Evolutionary conservation across 1,140 invertebrate species (phyloP).

Genomic region (Philopotamus ludificatus): DNA sequence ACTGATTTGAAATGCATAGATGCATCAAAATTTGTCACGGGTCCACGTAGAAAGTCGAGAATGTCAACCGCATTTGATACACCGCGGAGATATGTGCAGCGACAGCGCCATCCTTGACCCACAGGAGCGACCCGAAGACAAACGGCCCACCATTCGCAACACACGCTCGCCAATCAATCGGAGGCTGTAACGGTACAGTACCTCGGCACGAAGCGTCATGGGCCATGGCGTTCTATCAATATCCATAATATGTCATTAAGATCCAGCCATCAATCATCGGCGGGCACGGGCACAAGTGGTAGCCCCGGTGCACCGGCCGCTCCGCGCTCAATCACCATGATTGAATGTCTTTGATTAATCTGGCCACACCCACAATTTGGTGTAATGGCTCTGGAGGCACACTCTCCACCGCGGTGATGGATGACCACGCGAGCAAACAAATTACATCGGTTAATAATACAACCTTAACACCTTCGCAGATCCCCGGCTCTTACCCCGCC

Average conservation of each 20-base stretch:
- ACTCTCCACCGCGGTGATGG: constrained; percentile 18
- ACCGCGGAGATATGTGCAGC: too few relatives aligned
- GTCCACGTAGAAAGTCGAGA: too few relatives aligned
- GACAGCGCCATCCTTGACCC: too few relatives aligned
- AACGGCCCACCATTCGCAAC: too few relatives aligned
- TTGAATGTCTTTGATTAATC: constrained; percentile 30
- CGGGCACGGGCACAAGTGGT: constrained; percentile 13
- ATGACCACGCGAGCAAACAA: constrained; percentile 32
- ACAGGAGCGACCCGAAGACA: too few relatives aligned
- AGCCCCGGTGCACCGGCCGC: constrained; percentile 11
- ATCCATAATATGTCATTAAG: constrained; percentile 35
- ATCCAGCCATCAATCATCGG: constrained; percentile 31
- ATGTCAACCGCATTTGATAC: too few relatives aligned
- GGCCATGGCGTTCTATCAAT: constrained; percentile 31
- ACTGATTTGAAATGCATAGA: too few relatives aligned
- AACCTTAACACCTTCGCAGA: constrained; percentile 22
- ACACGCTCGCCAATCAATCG: constrained; percentile 33
- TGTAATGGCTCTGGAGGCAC: constrained; percentile 20
- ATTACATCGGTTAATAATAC: constrained; percentile 28
- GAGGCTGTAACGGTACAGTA: constrained; percentile 17
- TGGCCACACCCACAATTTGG: constrained; percentile 28
- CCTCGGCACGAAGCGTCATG: constrained; percentile 28
- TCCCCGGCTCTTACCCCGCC: too few relatives aligned
- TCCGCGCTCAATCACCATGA: constrained; percentile 12
- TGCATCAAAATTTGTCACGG: too few relatives aligned